phyloP scores from a whole-genome alignment of 2,113 vertebrate species.

The Hyaena hyaena region DNA sequence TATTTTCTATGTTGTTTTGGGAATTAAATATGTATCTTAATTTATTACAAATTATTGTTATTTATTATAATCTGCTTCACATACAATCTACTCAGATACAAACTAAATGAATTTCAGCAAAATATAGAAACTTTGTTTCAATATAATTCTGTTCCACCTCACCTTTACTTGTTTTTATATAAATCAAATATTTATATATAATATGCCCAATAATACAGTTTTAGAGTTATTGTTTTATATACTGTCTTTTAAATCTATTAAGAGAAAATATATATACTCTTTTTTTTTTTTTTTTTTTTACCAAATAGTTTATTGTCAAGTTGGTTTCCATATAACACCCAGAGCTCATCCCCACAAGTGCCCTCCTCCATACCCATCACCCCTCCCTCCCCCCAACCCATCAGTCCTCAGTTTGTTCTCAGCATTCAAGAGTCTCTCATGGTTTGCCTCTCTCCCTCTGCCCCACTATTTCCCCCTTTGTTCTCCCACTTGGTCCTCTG shows the following conservation, averaged over 20 bases:
- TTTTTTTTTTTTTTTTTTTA: too few species aligned
- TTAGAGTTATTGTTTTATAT: not conserved
- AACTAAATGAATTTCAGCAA: slow-evolving; percentile 25
- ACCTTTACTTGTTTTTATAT: not conserved
- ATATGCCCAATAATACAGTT: not conserved
- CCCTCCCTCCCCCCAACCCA: too few species aligned
- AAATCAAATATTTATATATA: not conserved
- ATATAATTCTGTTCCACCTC: not conserved
- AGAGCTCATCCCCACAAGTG: too few species aligned
- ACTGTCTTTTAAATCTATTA: not conserved
- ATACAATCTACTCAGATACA: not conserved
- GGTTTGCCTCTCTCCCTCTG: too few species aligned
- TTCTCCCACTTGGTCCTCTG: too few species aligned
- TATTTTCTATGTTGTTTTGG: not conserved
- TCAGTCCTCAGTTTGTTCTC: too few species aligned
- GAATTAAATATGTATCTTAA: not conserved
- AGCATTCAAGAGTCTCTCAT: too few species aligned
- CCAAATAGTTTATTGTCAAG: too few species aligned
- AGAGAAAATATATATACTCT: not conserved
- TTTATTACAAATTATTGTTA: not conserved
- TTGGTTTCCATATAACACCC: too few species aligned
- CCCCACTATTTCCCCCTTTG: too few species aligned
- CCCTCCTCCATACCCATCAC: too few species aligned
- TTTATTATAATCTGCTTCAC: not conserved
- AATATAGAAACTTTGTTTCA: not conserved